Evolutionary conservation across 2,888 invertebrate genomes (phyloP).

Genomic region (Epicampocera succincta): DNA sequence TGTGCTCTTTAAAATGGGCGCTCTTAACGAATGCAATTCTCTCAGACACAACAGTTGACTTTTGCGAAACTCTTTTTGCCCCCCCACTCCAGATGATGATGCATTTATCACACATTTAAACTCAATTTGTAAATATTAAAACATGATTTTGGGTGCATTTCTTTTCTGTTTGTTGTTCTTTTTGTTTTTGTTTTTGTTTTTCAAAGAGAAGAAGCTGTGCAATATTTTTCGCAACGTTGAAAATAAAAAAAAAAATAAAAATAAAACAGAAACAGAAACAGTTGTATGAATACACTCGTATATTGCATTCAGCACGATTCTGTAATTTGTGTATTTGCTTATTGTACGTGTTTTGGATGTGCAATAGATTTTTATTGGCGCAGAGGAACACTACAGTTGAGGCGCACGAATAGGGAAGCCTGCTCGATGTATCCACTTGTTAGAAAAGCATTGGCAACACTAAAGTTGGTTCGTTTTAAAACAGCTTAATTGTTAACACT

Average conservation of each 20-base stretch:
- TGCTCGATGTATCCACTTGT: not conserved
- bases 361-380: conserved; percentile 40
- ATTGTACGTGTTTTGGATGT: conserved; percentile 72
- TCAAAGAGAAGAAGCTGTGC: conserved; percentile 25
- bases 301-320: conserved; percentile 71
- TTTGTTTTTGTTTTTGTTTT: not conserved
- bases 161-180: conserved; percentile 1
- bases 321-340: conserved; percentile 73
- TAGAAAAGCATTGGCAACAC: too few relatives aligned
- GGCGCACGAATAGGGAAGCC: not conserved
- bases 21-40: not conserved
- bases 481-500: too few relatives aligned
- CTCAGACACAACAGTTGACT: conserved; percentile 8
- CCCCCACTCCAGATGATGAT: conserved; percentile 52
- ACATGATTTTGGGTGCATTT: conserved; percentile 39
- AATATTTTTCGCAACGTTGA: conserved; percentile 52
- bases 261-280: conserved; percentile 35
- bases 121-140: conserved; percentile 58
- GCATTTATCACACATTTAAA: conserved; percentile 58
- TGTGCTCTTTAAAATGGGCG: conserved; percentile 3
- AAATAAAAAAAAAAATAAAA: conserved; percentile 36
- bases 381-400: conserved; percentile 10
- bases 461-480: too few relatives aligned
- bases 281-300: conserved; percentile 3
- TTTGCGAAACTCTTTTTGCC: conserved; percentile 20